Conservation (phyloP, 2,113 vertebrate species). For the Cyanoliseus patagonus region DNA sequence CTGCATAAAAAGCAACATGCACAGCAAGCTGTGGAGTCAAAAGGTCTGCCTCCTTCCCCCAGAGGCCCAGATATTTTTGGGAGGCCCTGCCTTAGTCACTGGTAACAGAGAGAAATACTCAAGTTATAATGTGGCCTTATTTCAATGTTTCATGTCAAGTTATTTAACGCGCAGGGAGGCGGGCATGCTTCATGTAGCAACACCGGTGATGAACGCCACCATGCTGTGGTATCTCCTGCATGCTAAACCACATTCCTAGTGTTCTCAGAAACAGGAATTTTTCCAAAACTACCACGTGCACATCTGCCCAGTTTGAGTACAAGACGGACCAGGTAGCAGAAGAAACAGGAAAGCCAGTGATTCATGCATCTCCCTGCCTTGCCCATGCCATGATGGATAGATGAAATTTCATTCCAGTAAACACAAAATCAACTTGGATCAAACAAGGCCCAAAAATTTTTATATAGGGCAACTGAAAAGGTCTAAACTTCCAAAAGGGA, state of each 20-base stretch:
- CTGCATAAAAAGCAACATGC: neutral
- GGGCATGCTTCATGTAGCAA: neutral
- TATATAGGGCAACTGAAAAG: neutral
- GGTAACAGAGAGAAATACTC: neutral
- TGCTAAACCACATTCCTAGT: neutral
- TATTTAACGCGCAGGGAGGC: neutral
- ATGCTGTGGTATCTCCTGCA: neutral
- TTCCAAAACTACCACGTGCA: neutral
- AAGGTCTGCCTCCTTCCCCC: neutral
- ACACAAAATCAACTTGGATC: neutral
- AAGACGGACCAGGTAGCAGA: neutral
- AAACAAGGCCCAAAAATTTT: neutral
- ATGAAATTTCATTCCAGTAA: neutral
- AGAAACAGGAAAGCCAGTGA: neutral
- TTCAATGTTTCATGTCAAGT: neutral
- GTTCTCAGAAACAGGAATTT: neutral
- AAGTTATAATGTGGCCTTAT: neutral
- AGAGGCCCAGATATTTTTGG: neutral
- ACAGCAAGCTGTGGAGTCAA: neutral
- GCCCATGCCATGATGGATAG: neutral
- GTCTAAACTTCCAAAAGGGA: neutral
- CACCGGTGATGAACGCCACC: neutral
- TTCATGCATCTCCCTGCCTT: neutral
- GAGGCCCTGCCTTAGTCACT: neutral
- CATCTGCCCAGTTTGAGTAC: neutral